Percentiles rank a stretch among this genome's conserved stretches.
Conservation (phyloP, 2,113 vertebrate species). For the Lonchura striata region DNA sequence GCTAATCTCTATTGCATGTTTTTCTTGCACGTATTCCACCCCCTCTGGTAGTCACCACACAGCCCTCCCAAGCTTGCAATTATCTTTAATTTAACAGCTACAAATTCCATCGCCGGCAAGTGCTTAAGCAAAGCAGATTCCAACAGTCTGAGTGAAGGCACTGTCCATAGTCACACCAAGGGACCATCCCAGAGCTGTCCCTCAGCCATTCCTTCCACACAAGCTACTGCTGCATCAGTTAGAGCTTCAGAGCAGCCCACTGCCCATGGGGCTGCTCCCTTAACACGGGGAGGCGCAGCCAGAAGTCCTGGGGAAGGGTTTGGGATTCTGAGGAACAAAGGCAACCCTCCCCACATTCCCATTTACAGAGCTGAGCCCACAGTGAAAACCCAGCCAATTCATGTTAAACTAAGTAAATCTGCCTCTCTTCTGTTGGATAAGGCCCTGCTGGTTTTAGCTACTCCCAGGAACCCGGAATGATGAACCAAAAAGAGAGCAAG, state of each 20-base stretch:
- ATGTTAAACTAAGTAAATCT: not conserved
- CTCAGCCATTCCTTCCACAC: not conserved
- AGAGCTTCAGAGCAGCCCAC: not conserved
- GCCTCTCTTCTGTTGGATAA: not conserved
- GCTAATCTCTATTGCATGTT: not conserved
- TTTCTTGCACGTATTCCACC: not conserved
- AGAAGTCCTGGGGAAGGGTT: not conserved
- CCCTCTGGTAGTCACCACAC: constrained; percentile 8
- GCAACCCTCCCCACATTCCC: not conserved
- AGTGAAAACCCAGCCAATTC: not conserved
- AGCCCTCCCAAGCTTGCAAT: constrained; percentile 30
- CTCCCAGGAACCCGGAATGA: not conserved
- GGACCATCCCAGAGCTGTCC: not conserved
- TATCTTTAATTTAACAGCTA: constrained; percentile 10
- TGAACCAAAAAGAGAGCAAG: not conserved
- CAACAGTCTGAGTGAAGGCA: not conserved
- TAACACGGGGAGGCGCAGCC: not conserved
- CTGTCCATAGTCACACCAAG: fast-evolving
- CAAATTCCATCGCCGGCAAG: not conserved
- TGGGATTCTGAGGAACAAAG: not conserved
- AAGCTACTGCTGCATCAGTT: fast-evolving
- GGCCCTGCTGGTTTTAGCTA: not conserved
- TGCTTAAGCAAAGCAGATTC: not conserved
- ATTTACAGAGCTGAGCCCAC: not conserved
- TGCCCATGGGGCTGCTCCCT: not conserved